Evolutionary conservation across 2,797 vertebrate genomes (phyloP), one percentile per base, ranked within the genome.

Genomic region (Ataeniobius toweri): DNA sequence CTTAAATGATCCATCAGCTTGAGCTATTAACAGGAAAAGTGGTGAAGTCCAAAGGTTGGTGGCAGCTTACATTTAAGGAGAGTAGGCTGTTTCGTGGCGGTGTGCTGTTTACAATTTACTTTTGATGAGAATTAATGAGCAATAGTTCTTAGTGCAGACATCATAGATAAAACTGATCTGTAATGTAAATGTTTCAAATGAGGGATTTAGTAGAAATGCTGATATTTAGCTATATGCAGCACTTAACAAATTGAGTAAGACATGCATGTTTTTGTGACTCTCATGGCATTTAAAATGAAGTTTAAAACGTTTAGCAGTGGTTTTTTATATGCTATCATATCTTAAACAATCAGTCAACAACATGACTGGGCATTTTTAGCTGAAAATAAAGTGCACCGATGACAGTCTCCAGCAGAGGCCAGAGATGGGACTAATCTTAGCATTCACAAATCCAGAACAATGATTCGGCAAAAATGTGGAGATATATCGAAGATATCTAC

Each of bases 1-100:
- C 93, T 95, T 93, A 95, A 94, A 95, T 94, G 91, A 94, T 94
- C 88, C 81, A 75, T 90, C 90, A 92, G 88, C 91, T 90, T 88
- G 91, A 92, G 89, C 92, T 92, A 93, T 94, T 94, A 93, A 90
- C 74, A 78, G 80, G 86, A 94, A 91, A 83, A 90, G 88, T 89
- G 81, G 89, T 85, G 86, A 89, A 93, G 93, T 94, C 93, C 89
- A 94, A 93, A 94, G 92, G 91, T 94, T 94, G 90, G 83, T 85
- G 84, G 91, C 90, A 87, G 41, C 41, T 28, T n/a, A n/a, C 86
- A 73, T 88, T 87, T 79, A 74, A 51, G 63, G 58, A 76, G 53
- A 73, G 76, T 75, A 55, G 71, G 72, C 63, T 41, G 48, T 28
- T 69, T 69, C 13, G 6, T 69, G 13, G 67, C 2, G 41, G 8